Evolutionary conservation across 2,888 invertebrate genomes (phyloP).

Genomic region (Anagyrus pseudococci): DNA sequence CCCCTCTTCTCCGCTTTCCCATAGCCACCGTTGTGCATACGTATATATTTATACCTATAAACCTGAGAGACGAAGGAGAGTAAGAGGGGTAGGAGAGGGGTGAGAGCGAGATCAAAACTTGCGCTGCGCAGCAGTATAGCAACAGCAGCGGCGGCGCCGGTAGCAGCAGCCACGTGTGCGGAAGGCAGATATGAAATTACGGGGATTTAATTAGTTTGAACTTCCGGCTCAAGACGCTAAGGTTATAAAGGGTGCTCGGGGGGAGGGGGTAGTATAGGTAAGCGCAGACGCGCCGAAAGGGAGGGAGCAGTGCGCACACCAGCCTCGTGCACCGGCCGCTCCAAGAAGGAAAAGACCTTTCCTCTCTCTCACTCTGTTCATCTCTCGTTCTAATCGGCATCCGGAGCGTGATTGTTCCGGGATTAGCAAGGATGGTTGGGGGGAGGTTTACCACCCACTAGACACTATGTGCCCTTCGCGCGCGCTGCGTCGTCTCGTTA

Average conservation of each 20-base stretch:
- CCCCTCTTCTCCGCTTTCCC: no score
- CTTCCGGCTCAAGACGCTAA: conserved; percentile 46
- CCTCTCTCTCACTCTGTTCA: background rate
- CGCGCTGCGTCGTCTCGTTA: conserved; percentile 43
- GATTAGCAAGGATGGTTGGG: conserved; percentile 49
- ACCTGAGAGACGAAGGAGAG: background rate
- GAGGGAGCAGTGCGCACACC: no score
- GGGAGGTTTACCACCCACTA: background rate
- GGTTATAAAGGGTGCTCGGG: conserved; percentile 35
- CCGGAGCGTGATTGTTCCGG: conserved; percentile 56
- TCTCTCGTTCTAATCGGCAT: conserved; percentile 52
- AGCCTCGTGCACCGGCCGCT: no score
- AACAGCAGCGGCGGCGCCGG: no score
- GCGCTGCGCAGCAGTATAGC: no score
- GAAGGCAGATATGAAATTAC: conserved; percentile 60
- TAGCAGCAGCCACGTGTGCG: conserved; percentile 52
- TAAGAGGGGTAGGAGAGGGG: background rate
- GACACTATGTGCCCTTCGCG: background rate
- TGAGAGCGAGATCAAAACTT: conserved; percentile 20
- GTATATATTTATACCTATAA: background rate
- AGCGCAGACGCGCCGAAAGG: no score
- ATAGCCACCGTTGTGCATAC: background rate
- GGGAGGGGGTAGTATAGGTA: conserved; percentile 33
- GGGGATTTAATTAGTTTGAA: conserved; percentile 60
- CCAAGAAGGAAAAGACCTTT: background rate